Evolutionary conservation across 2,888 invertebrate genomes (phyloP).

Genomic region (Philopedon plagiatum): DNA sequence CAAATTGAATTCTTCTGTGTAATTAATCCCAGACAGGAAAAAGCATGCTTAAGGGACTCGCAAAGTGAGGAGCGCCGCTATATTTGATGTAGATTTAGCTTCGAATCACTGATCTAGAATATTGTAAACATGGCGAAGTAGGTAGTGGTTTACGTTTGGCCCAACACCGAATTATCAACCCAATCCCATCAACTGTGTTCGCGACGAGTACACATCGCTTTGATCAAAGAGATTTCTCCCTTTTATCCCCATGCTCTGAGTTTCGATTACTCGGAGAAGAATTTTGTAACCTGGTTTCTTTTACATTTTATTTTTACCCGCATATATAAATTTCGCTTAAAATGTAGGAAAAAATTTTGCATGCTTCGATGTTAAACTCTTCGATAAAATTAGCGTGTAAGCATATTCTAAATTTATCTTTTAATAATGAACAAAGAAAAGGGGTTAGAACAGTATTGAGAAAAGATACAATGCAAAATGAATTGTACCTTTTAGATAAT

Average conservation of each 20-base stretch:
- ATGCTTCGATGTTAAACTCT: no score
- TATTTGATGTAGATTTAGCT: slow-evolving; percentile 62
- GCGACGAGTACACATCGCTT: slow-evolving; percentile 62
- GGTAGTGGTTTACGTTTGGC: slow-evolving; percentile 61
- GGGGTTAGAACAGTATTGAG: no score
- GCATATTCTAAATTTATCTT: no score
- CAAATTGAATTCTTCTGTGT: slow-evolving; percentile 45
- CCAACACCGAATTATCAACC: slow-evolving; percentile 66
- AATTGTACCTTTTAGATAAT: no score
- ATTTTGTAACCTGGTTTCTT: slow-evolving; percentile 17
- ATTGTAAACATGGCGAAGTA: slow-evolving; percentile 64
- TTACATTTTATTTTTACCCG: slow-evolving; percentile 2
- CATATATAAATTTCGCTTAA: not conserved
- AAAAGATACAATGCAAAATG: no score
- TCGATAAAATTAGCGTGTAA: no score
- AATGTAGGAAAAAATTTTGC: not conserved
- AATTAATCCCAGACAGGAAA: slow-evolving; percentile 39
- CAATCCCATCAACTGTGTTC: slow-evolving; percentile 65
- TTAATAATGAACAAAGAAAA: no score
- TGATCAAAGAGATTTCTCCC: slow-evolving; percentile 63
- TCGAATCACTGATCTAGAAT: slow-evolving; percentile 65
- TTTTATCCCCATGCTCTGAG: slow-evolving; percentile 55
- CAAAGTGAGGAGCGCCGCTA: slow-evolving; percentile 42
- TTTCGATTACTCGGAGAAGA: slow-evolving; percentile 63
- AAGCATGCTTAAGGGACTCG: slow-evolving; percentile 13